These are phyloP conservation scores for Coecobrya sp. DNA, from an alignment of 2,888 invertebrate species.

Conservation along the genomic window DNA sequence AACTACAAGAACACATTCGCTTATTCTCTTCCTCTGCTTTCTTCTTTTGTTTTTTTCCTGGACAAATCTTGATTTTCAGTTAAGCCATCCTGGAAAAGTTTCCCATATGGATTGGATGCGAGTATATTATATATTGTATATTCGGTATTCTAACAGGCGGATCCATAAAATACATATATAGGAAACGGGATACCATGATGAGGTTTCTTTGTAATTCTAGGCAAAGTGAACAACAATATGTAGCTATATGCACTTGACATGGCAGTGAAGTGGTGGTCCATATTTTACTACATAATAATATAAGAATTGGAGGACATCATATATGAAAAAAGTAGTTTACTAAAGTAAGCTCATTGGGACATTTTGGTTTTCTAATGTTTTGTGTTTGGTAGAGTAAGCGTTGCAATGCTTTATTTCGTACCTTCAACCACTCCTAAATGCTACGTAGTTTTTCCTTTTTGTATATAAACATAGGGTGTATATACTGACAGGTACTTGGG, in stretches of 20 bases:
- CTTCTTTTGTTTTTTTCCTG: constrained; percentile 25
- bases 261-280: not conserved
- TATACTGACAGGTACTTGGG: not conserved
- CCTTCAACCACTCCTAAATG: too few species aligned
- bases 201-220: not conserved
- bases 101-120: constrained; percentile 19
- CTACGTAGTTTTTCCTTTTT: not conserved
- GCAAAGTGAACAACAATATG: not conserved
- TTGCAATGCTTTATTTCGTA: not conserved
- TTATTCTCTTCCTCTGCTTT: constrained; percentile 1
- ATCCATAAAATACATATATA: not conserved
- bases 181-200: not conserved
- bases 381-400: not conserved
- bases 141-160: not conserved
- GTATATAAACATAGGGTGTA: not conserved
- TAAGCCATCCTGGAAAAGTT: constrained; percentile 30
- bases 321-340: not conserved
- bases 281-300: not conserved
- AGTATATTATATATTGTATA: not conserved
- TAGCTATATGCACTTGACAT: constrained; percentile 20
- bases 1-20: constrained; percentile 1
- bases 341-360: constrained; percentile 22
- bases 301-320: not conserved
- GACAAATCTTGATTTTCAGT: constrained; percentile 64
- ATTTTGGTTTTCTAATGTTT: not conserved